Percentiles rank a stretch among this genome's conserved stretches.
phyloP scores from a whole-genome alignment of 2,113 vertebrate genomes.

The Empidonax alnorum region DNA sequence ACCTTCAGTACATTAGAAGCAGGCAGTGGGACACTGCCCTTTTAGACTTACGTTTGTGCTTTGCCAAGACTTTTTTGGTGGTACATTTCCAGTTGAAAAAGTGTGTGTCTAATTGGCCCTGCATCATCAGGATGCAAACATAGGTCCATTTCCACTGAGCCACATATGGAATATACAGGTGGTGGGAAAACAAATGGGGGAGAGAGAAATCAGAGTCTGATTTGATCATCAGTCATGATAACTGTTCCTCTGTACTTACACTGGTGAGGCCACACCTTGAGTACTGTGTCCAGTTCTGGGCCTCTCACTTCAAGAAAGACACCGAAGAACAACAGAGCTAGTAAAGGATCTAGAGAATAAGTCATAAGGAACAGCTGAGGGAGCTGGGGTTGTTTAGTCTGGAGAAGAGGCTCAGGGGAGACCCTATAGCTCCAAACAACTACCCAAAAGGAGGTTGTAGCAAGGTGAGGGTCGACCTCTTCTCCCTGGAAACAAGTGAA shows the following conservation, averaged over 20 bases:
- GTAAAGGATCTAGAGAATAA: background rate
- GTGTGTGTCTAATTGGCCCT: rapidly evolving
- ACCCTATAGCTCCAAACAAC: background rate
- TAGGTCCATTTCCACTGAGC: background rate
- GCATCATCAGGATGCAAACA: background rate
- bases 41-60: background rate
- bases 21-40: background rate
- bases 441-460: background rate
- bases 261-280: background rate
- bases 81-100: background rate
- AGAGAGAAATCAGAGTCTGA: background rate
- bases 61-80: background rate
- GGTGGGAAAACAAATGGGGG: background rate
- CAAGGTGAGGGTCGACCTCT: rapidly evolving
- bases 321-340: background rate
- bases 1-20: background rate
- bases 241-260: background rate
- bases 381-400: background rate
- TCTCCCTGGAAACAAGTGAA: background rate
- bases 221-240: background rate
- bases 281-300: background rate
- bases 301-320: background rate
- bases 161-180: background rate
- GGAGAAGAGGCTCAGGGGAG: background rate
- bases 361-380: background rate